Base-by-base conservation (phyloP, 2,113 vertebrate genomes). In the Cavia porcellus region DNA sequence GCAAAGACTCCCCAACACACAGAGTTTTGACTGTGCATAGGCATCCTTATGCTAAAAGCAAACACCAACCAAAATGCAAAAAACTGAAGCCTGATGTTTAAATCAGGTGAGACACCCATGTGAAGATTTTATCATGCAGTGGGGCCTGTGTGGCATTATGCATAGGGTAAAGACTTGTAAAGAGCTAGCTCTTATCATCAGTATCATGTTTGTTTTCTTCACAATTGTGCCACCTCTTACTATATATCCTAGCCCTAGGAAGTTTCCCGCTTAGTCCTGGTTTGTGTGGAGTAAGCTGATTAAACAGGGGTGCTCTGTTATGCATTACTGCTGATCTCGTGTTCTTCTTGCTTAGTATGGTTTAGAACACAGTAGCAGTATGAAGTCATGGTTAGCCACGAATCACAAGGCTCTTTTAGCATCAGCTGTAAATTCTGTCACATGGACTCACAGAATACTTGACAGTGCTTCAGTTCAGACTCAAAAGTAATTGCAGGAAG, bases 131-230 rank as follows among this genome's bases (percentile, higher is more conserved):
- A 15, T 19, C 20, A 47, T 2, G 12, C 17, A 61, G 7, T 7
- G 55, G 22, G 45, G 22, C 1, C 47, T 5, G 9, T 24, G 11
- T 50, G 30, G 19, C 61, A 6, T 32, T 20, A 55, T 30, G 45
- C 12, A 68, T 17, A 72, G 20, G 50, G 32, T 45, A n/a, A 57
- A 64, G 15, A 47, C 45, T 17, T 19, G 24, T 47, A 30, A 95
- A 61, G 0, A 61, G 12, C 17, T 59, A 59, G 55, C 17, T 62
- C 2, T 30, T 59, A 1, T 85, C 5, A 0, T 66, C 0, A 7
- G 14, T 5, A 42, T 35, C 42, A 72, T 17, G 2, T 3, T 75
- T 42, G 6, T 82, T 55, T 61, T 38, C 15, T 45, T 47, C 57
- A 2, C 38, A 42, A 90, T 6, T 7, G 14, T 45, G 24, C 17